Base-by-base conservation (phyloP, 2,888 invertebrate species). In the Polydrusus tereticollis region DNA sequence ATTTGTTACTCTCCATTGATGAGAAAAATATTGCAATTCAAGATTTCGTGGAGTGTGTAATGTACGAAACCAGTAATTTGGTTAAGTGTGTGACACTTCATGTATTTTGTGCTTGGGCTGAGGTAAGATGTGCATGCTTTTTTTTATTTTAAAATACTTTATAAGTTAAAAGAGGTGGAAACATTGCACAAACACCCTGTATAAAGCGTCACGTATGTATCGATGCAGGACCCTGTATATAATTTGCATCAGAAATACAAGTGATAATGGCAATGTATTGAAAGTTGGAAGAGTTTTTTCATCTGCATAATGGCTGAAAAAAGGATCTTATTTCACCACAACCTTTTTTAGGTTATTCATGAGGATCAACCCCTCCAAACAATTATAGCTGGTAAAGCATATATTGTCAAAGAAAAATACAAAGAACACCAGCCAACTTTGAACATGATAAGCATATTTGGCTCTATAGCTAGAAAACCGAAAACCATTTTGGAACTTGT, bases 101-200 rank as follows among this genome's bases (percentile, higher is more conserved):
- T 74, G 80, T 84, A 2, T 85, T 77, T 73, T 82, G 82, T 75
- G 64, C 76, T 52, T 85, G 85, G 85, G 83, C 83, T 16, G 85
- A 85, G 80, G 84, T 84, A 78, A 78, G 70, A 65, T n/a, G n/a
- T n/a, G n/a, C n/a, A n/a, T n/a, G n/a, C n/a, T n/a, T n/a, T n/a
- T n/a, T n/a, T n/a, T n/a, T n/a, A n/a, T n/a, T n/a, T n/a, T n/a
- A n/a, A n/a, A n/a, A n/a, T n/a, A n/a, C n/a, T n/a, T n/a, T n/a
- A n/a, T n/a, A n/a, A n/a, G n/a, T n/a, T n/a, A n/a, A n/a, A n/a
- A n/a, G n/a, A n/a, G n/a, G n/a, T n/a, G n/a, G n/a, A n/a, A n/a
- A n/a, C n/a, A n/a, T n/a, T n/a, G n/a, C n/a, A n/a, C n/a, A n/a
- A n/a, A n/a, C n/a, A n/a, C n/a, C n/a, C n/a, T n/a, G n/a, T n/a